These are phyloP conservation scores for Littorina saxatilis DNA, from an alignment of 1,140 invertebrate species.

Conservation along the genomic window DNA sequence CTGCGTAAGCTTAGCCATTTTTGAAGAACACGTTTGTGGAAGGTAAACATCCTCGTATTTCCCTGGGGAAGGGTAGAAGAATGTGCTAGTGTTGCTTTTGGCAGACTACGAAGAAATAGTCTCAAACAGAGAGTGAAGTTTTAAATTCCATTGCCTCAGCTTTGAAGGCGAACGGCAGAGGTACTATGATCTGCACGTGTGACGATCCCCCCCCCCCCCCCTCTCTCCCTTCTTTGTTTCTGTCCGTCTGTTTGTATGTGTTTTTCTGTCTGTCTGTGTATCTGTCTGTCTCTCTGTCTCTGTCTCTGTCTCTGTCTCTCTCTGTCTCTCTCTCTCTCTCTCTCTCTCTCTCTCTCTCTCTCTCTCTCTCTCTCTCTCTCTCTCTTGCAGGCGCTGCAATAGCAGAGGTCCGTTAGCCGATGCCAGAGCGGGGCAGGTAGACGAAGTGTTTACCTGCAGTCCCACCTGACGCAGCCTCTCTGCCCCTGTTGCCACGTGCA, in stretches of 20 bases:
- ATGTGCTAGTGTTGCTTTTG: no score
- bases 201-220: no score
- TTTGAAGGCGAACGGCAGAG: no score
- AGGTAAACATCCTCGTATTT: no score
- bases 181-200: no score
- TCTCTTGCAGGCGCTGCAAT: neutral
- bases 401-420: neutral
- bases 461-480: neutral
- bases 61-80: no score
- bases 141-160: no score
- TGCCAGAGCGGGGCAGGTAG: neutral
- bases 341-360: slow-evolving; percentile 24
- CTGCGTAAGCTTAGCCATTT: no score
- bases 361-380: neutral
- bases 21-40: no score
- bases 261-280: neutral
- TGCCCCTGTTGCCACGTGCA: neutral
- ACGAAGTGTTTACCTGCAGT: neutral
- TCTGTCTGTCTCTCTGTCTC: slow-evolving; percentile 6
- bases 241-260: neutral
- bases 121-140: no score
- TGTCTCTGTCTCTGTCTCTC: neutral
- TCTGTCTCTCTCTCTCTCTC: neutral
- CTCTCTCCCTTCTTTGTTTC: neutral
- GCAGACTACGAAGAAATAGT: no score